Evolutionary conservation across 2,888 invertebrate species (phyloP).

Genomic region (Mantis religiosa): DNA sequence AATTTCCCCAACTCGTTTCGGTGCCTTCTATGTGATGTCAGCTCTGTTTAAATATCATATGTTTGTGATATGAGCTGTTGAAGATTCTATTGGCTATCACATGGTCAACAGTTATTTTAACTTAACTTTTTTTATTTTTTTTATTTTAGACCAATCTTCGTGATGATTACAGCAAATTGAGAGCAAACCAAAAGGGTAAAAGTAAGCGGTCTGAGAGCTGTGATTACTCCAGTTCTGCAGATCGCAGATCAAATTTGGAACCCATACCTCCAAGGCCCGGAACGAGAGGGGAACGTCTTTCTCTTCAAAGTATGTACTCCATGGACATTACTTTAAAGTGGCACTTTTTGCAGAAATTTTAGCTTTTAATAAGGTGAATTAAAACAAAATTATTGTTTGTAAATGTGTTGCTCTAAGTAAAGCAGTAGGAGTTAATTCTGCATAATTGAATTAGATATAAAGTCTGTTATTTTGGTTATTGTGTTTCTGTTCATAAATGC

Average conservation of each 20-base stretch:
- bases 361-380: not conserved
- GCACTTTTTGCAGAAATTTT: not conserved
- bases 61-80: not conserved
- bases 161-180: constrained; percentile 36
- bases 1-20: not conserved
- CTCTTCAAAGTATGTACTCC: constrained; percentile 17
- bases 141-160: constrained; percentile 33
- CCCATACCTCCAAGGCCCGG: constrained; percentile 13
- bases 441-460: too few relatives aligned
- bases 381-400: not conserved
- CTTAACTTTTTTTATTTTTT: constrained; percentile 1
- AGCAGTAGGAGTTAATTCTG: not conserved
- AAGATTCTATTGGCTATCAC: not conserved
- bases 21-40: not conserved
- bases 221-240: constrained; percentile 37
- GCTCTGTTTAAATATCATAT: not conserved
- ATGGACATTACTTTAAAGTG: not conserved
- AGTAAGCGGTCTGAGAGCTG: constrained; percentile 36
- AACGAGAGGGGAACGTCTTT: constrained; percentile 14
- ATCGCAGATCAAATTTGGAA: constrained; percentile 36
- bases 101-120: not conserved
- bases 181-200: constrained; percentile 35
- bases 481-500: too few relatives aligned
- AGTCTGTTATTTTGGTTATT: too few relatives aligned
- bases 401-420: not conserved